These are phyloP conservation scores for Eupithecia centaureata DNA, from an alignment of 2,888 invertebrate species.

Conservation along the genomic window DNA sequence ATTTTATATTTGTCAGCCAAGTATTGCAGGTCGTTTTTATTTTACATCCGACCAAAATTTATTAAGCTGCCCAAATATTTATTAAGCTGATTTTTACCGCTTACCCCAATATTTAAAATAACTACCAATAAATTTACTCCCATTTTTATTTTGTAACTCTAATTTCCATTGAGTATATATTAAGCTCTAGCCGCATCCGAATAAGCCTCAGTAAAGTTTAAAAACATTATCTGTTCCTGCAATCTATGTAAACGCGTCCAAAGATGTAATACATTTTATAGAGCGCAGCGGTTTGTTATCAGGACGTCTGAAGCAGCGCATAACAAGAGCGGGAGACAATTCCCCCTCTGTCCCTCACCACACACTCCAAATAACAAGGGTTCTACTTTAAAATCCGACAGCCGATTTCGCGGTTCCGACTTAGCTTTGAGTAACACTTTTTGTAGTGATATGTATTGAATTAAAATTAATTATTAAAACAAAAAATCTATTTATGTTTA, in stretches of 20 bases:
- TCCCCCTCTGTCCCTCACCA: constrained; percentile 77
- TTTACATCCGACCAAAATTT: no score
- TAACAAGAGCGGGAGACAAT: constrained; percentile 79
- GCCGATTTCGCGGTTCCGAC: constrained; percentile 61
- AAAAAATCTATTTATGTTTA: no score
- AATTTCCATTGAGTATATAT: no score
- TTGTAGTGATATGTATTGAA: neutral
- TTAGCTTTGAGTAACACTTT: constrained; percentile 23
- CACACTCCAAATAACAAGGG: constrained; percentile 82
- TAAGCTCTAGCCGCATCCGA: no score
- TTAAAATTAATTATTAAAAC: neutral
- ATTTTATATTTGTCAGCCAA: no score
- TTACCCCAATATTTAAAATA: no score
- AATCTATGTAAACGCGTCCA: constrained; percentile 14
- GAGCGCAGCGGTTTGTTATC: constrained; percentile 73
- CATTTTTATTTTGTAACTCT: no score
- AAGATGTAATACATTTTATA: constrained; percentile 38
- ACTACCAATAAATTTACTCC: no score
- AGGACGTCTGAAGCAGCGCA: constrained; percentile 72
- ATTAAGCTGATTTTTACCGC: no score
- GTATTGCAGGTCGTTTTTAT: no score
- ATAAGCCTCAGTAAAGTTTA: no score
- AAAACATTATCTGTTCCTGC: neutral
- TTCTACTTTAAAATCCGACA: constrained; percentile 80
- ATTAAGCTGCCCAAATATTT: no score